Percentiles rank a stretch among this genome's conserved stretches.
These are phyloP conservation scores for Aurelia aurita DNA, from an alignment of 30 jellyfish, hydroid and myxozoan genomes.

Conservation along the genomic window DNA sequence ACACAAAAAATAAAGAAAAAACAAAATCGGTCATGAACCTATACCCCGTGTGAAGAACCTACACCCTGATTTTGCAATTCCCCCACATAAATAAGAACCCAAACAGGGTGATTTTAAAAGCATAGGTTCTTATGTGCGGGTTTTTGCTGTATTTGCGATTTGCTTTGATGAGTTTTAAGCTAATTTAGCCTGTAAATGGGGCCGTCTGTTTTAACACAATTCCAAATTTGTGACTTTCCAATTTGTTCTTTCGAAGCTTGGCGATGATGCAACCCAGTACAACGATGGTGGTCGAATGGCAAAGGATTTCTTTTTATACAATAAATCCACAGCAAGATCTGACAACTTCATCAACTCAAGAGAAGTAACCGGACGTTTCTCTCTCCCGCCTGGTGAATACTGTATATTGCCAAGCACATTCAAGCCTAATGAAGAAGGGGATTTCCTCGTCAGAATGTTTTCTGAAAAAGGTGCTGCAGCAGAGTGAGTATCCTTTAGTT, in stretches of 20 bases:
- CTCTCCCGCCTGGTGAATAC: slow-evolving; percentile 96
- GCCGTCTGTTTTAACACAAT: neutral
- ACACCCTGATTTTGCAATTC: no score
- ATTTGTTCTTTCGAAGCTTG: slow-evolving; percentile 39
- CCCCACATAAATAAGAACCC: no score
- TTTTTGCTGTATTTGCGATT: no score
- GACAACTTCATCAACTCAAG: slow-evolving; percentile 93
- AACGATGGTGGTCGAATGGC: slow-evolving; percentile 75
- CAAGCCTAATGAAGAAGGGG: slow-evolving; percentile 96
- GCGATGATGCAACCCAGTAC: slow-evolving; percentile 83
- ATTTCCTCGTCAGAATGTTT: slow-evolving; percentile 89
- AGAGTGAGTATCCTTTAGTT: slow-evolving; percentile 53
- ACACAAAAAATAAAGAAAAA: no score
- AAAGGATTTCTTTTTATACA: slow-evolving; percentile 89
- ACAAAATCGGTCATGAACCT: no score
- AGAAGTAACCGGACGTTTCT: slow-evolving; percentile 95
- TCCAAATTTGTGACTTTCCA: neutral
- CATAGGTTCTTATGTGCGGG: no score
- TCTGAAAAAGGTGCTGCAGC: slow-evolving; percentile 92
- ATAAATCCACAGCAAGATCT: slow-evolving; percentile 95
- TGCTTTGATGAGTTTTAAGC: no score
- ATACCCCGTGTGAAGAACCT: no score
- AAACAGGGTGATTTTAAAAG: no score
- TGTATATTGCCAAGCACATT: slow-evolving; percentile 91
- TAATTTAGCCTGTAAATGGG: neutral